Evolutionary conservation across 2,888 invertebrate genomes (phyloP).

Genomic region (Melipona bicolor): DNA sequence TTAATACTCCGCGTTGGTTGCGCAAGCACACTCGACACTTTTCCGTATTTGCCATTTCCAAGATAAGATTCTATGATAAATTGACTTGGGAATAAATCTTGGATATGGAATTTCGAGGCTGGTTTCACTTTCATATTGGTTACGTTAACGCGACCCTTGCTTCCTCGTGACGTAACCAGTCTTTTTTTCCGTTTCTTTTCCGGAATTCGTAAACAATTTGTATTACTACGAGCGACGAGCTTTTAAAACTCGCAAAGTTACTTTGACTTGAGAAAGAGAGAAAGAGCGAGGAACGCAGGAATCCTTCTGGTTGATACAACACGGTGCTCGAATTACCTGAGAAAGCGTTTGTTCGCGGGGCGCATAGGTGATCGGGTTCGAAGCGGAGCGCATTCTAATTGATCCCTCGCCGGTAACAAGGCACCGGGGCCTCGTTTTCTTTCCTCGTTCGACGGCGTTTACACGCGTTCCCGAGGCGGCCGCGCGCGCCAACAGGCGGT

Average conservation of each 20-base stretch:
- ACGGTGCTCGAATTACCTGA: constrained; percentile 27
- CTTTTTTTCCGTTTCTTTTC: no score
- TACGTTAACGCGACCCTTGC: no score
- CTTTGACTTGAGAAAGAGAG: not conserved
- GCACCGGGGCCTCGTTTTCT: constrained; percentile 11
- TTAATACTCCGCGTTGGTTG: not conserved
- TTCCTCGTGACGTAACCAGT: no score
- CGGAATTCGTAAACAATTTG: no score
- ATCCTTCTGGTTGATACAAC: not conserved
- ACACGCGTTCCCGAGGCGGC: constrained; percentile 15
- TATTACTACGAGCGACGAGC: no score
- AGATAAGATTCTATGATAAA: not conserved
- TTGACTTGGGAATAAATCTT: not conserved
- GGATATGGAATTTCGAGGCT: not conserved
- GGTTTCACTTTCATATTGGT: no score
- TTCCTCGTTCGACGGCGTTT: constrained; percentile 18
- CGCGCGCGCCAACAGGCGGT: not conserved
- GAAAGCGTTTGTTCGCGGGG: constrained; percentile 20
- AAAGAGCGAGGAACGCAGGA: not conserved
- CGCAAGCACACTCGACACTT: not conserved
- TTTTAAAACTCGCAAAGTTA: not conserved
- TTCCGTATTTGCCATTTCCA: not conserved
- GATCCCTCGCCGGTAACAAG: constrained; percentile 45
- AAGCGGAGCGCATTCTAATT: constrained; percentile 45
- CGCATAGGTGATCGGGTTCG: constrained; percentile 12